These are phyloP conservation scores for Lacerta viridis DNA, from an alignment of 2,797 vertebrate genomes.

Conservation along the genomic window DNA sequence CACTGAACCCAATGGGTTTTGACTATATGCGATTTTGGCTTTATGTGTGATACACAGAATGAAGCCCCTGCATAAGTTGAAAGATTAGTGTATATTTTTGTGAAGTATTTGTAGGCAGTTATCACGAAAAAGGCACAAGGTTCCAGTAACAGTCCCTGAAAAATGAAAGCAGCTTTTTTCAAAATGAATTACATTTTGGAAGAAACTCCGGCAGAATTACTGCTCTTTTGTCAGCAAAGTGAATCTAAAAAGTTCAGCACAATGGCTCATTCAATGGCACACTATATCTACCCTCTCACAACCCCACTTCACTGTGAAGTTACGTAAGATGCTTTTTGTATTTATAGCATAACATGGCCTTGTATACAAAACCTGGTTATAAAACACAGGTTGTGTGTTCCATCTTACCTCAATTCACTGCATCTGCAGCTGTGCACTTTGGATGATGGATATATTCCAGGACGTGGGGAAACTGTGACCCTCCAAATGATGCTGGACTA, in stretches of 20 bases:
- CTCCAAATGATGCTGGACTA: too few species aligned
- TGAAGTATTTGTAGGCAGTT: not conserved
- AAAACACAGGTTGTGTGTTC: not conserved
- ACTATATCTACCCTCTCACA: constrained; percentile 1
- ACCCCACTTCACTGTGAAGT: not conserved
- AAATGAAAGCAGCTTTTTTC: not conserved
- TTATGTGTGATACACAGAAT: too few species aligned
- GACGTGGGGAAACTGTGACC: too few species aligned
- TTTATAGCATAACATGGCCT: constrained; percentile 16
- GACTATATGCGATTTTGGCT: too few species aligned
- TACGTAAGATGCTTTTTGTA: not conserved
- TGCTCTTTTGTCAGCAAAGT: constrained; percentile 11
- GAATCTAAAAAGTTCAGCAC: constrained; percentile 8
- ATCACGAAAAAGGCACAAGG: not conserved
- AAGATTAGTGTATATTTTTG: not conserved
- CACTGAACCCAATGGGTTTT: too few species aligned
- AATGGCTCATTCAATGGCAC: constrained; percentile 8
- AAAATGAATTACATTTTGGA: constrained; percentile 10
- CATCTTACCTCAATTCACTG: not conserved
- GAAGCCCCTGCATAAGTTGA: too few species aligned
- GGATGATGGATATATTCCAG: too few species aligned
- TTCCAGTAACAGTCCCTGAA: not conserved
- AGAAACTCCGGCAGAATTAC: constrained; percentile 4
- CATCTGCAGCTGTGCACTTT: too few species aligned
- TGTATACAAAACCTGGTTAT: constrained; percentile 9